Percentiles rank a stretch among this genome's conserved stretches.
Conservation (phyloP, 2,797 vertebrate genomes). For the Benthosema pterotum region DNA sequence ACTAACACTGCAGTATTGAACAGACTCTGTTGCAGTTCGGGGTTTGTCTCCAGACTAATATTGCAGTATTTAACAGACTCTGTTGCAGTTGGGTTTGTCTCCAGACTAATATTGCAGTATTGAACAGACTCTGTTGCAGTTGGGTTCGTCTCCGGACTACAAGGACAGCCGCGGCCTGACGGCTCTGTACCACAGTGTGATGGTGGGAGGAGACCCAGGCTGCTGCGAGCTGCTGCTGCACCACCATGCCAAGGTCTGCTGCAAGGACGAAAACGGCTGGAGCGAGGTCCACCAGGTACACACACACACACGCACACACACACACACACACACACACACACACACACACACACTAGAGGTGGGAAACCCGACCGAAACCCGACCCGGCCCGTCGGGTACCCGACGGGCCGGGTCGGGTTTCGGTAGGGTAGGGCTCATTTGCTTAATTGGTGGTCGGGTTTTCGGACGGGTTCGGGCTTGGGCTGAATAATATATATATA, state of each 20-base stretch:
- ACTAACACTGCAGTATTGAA: too few species aligned
- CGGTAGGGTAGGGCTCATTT: too few species aligned
- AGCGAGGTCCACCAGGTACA: conserved; percentile 94
- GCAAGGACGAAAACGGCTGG: conserved; percentile 96
- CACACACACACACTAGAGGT: conserved; percentile 1
- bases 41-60: too few species aligned
- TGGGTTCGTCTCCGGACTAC: conserved; percentile 93
- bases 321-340: conserved; percentile 2
- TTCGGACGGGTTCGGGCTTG: too few species aligned
- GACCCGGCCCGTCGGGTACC: too few species aligned
- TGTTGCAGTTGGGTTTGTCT: too few species aligned
- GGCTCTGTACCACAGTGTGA: conserved; percentile 89
- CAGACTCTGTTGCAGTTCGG: too few species aligned
- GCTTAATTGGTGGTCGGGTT: too few species aligned
- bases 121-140: conserved; percentile 87
- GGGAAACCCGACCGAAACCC: too few species aligned
- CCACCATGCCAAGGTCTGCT: conserved; percentile 86
- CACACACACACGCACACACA: neutral
- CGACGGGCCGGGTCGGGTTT: too few species aligned
- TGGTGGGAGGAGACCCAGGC: conserved; percentile 91
- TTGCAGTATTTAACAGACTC: too few species aligned
- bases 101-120: neutral
- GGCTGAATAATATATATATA: too few species aligned
- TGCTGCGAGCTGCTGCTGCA: conserved; percentile 93
- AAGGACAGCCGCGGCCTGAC: conserved; percentile 95